Evolutionary conservation across 2,888 invertebrate species (phyloP).

Genomic region (Cryptosula pallasiana): DNA sequence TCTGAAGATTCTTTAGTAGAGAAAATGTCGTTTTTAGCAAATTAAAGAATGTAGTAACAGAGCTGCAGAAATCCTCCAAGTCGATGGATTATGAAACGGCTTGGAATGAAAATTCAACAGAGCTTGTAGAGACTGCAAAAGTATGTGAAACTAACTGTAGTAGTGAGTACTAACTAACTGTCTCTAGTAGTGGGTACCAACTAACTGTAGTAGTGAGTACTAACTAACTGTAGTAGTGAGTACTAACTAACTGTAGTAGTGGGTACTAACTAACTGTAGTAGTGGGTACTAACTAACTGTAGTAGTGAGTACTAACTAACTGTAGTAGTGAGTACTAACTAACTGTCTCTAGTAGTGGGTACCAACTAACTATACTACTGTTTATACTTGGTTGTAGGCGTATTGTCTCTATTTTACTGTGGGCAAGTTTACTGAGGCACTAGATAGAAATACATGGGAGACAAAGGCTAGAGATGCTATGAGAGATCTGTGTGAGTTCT

Average conservation of each 20-base stretch:
- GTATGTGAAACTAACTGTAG: no score
- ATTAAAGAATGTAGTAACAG: background rate
- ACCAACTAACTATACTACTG: background rate
- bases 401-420: conserved; percentile 79
- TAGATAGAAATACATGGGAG: conserved; percentile 56
- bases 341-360: background rate
- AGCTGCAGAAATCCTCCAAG: background rate
- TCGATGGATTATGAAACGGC: conserved; percentile 64
- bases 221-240: no score
- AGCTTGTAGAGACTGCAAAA: conserved; percentile 75
- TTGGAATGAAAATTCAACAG: conserved; percentile 80
- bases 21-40: background rate
- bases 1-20: no score
- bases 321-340: background rate
- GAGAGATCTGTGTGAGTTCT: conserved; percentile 69
- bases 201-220: no score
- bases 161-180: no score
- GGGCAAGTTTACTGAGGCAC: conserved; percentile 59
- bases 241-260: no score
- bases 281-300: no score
- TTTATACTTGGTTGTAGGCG: conserved; percentile 56
- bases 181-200: no score
- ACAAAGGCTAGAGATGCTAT: conserved; percentile 63
- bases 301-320: no score
- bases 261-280: no score